phyloP scores from a whole-genome alignment of 2,113 vertebrate species.

The Lasiurus cinereus region DNA sequence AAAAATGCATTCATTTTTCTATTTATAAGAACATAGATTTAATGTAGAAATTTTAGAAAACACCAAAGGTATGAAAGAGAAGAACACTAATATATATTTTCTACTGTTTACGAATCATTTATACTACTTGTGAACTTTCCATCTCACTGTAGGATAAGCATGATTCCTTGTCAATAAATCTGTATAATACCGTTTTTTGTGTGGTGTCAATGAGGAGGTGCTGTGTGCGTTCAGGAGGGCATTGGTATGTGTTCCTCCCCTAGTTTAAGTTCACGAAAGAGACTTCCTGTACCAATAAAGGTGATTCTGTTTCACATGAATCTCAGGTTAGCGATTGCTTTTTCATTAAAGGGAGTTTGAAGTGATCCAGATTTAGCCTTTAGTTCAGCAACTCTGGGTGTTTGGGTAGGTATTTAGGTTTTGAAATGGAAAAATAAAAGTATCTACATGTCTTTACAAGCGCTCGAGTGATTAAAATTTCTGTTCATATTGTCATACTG shows the following conservation, averaged over 20 bases:
- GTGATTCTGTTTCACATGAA: neutral
- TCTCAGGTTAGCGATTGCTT: neutral
- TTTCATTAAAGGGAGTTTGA: neutral
- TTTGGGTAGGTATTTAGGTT: slow-evolving; percentile 51
- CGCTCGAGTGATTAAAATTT: neutral
- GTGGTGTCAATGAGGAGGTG: neutral
- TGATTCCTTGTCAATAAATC: slow-evolving; percentile 11
- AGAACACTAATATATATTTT: neutral
- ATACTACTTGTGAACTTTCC: neutral
- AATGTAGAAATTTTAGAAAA: slow-evolving; percentile 34
- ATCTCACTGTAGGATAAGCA: neutral
- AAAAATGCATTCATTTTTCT: slow-evolving; percentile 36
- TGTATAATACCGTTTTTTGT: neutral
- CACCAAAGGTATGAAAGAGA: neutral
- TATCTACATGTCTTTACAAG: neutral
- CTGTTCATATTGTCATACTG: slow-evolving; percentile 46
- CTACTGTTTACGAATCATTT: neutral
- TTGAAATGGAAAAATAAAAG: neutral
- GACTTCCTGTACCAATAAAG: neutral
- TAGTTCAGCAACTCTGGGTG: neutral
- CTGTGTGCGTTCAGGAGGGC: neutral
- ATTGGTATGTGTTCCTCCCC: neutral
- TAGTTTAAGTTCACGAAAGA: neutral
- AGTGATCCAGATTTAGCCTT: slow-evolving; percentile 22
- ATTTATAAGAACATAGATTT: neutral